Percentiles rank a stretch among this genome's conserved stretches.
Conservation (phyloP, 1,140 invertebrate species). For the Apis dorsata region DNA sequence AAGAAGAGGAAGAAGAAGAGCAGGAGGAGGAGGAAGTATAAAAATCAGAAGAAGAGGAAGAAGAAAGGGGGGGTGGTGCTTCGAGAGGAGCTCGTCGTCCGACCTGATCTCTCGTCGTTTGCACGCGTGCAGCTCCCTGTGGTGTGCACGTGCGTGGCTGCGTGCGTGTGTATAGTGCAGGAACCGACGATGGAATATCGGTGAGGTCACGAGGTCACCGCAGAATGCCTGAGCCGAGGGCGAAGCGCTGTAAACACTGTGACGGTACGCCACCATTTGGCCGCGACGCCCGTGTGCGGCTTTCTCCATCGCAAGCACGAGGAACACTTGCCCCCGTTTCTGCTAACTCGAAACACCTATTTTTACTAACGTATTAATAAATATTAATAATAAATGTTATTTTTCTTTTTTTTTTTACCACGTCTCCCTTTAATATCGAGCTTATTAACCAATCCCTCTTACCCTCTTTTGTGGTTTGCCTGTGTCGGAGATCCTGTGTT, state of each 20-base stretch:
- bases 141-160: constrained; percentile 40
- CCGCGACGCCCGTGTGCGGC: background rate
- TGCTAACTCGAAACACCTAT: background rate
- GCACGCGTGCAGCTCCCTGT: constrained; percentile 39
- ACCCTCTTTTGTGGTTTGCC: background rate
- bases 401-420: background rate
- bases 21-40: background rate
- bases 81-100: constrained; percentile 27
- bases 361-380: constrained; percentile 27
- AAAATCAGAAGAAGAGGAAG: background rate
- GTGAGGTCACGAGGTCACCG: constrained; percentile 78
- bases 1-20: background rate
- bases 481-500: too few relatives aligned
- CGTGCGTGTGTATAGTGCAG: constrained; percentile 53
- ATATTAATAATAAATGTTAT: background rate
- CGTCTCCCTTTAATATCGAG: background rate
- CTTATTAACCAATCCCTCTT: background rate
- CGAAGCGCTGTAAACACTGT: constrained; percentile 81
- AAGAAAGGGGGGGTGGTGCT: background rate
- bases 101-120: constrained; percentile 1
- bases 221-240: constrained; percentile 81
- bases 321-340: background rate
- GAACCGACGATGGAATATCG: constrained; percentile 78
- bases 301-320: background rate
- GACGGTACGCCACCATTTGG: constrained; percentile 76